Evolutionary conservation across 2,888 invertebrate species (phyloP).

Genomic region (Drosophila pegasa): DNA sequence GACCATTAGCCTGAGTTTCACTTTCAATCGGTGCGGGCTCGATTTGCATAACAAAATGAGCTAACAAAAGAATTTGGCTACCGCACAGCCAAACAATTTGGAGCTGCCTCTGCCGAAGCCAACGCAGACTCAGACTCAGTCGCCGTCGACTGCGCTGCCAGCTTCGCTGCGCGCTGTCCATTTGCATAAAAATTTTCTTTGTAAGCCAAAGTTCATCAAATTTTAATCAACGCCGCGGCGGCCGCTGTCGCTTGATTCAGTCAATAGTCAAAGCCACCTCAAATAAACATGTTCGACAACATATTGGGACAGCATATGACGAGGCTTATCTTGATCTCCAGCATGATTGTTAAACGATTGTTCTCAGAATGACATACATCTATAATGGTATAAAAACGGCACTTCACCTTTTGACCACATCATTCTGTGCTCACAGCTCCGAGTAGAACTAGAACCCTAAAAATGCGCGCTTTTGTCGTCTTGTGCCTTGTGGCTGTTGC

Average conservation of each 20-base stretch:
- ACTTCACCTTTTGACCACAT: conserved; percentile 48
- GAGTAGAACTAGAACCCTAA: conserved; percentile 66
- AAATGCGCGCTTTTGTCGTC: conserved; percentile 74
- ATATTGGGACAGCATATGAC: conserved; percentile 32
- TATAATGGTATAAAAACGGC: conserved; percentile 72
- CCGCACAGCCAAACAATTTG: conserved; percentile 74
- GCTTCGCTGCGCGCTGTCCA: conserved; percentile 36
- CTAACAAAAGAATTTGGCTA: conserved; percentile 78
- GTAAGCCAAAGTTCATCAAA: conserved; percentile 76
- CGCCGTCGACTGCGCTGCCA: conserved; percentile 27
- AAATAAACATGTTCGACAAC: conserved; percentile 72
- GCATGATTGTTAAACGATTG: conserved; percentile 50
- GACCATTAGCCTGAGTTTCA: conserved; percentile 60
- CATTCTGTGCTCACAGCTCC: conserved; percentile 71
- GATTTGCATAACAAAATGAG: conserved; percentile 81
- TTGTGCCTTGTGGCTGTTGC: conserved; percentile 76
- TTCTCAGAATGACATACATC: conserved; percentile 67
- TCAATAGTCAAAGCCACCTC: conserved; percentile 43
- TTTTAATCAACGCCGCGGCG: conserved; percentile 66
- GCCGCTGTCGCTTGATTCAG: conserved; percentile 34
- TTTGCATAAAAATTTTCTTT: conserved; percentile 78
- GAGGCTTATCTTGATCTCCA: conserved; percentile 68
- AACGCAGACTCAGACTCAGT: conserved; percentile 12
- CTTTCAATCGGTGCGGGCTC: conserved; percentile 63
- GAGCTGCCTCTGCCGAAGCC: conserved; percentile 43